Evolutionary conservation across 1,140 invertebrate species (phyloP), one percentile per base, ranked within the genome.

Genomic region (Pogonus chalceus): DNA sequence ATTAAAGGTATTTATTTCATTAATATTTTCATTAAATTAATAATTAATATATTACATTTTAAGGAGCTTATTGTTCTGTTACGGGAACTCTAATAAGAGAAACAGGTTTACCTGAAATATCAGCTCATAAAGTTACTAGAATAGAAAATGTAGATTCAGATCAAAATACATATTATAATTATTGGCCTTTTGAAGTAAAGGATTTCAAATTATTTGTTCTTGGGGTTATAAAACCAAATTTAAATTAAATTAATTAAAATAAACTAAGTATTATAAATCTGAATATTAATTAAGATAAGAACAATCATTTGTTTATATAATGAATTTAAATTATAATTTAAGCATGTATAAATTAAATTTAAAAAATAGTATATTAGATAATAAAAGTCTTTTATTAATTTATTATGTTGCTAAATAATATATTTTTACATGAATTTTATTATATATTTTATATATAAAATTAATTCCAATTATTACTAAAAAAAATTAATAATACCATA

Each of bases 401-500:
- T n/a, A n/a, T n/a, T 2, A 16, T 4, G 16, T 35, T 1, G 16
- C 12, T 35, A 14, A 35, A 35, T 14, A 35, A 20, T 1, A 46
- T 46, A 16, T 20, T 16, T 46, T 16, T 2, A 21, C 20, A 46
- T 14, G 20, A 16, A 46, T 46, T 46, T 46, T 46, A 22, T 49
- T 49, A 12, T 14, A 20, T 23, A 22, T 2, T n/a, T 12, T 23
- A 23, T 49, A 49, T 14, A 49, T 23, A 23, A 49, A 49, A 21
- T 14, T 49, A 7, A 14, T 12, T 16, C 43, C 14, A 46, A 12
- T 23, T 23, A 23, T 23, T 49, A 22, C 23, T 23, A 49, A 23
- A 23, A 14, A 35, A 49, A 49, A 23, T 49, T 21, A n/a, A n/a
- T 49, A 49, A 21, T 49, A 23, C 20, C 23, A 49, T 23, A 49